A percentile compares a stretch with the other conserved stretches of the same genome.
These are phyloP conservation scores for Cyrtodaria siliqua DNA, from an alignment of 2,888 invertebrate genomes.

Conservation along the genomic window DNA sequence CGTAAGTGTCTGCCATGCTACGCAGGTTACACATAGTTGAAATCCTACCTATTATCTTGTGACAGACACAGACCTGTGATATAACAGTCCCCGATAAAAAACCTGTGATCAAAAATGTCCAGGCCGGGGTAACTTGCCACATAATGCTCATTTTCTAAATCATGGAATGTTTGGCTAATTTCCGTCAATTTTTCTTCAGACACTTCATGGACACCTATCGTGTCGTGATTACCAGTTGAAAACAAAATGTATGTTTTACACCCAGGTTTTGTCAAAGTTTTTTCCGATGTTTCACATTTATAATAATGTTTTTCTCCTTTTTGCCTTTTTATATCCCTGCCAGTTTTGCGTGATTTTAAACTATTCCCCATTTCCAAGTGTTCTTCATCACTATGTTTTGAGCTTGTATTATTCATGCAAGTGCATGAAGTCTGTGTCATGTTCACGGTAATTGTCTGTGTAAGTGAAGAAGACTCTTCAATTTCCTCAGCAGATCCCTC, in stretches of 20 bases:
- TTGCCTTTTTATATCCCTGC: no score
- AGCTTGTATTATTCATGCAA: no score
- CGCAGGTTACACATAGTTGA: no score
- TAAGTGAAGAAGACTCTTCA: no score
- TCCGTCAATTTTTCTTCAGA: constrained; percentile 29
- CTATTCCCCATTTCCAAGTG: no score
- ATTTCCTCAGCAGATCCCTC: no score
- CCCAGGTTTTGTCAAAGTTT: background rate
- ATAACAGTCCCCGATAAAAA: constrained; percentile 56
- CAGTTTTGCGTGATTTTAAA: no score
- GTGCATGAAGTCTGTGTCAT: no score
- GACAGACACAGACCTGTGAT: constrained; percentile 68
- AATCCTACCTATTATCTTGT: constrained; percentile 66
- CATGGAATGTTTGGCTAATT: background rate
- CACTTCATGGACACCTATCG: constrained; percentile 57
- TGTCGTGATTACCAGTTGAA: constrained; percentile 65
- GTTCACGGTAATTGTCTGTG: no score
- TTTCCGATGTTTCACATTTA: no score
- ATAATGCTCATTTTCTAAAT: background rate
- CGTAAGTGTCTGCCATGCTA: no score
- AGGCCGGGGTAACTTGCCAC: background rate
- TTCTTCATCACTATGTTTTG: no score
- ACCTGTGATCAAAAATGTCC: constrained; percentile 30
- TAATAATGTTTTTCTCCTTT: background rate
- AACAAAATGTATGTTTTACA: constrained; percentile 38